Conservation (phyloP, 2,888 invertebrate species). For the Crossocerus cetratus region DNA sequence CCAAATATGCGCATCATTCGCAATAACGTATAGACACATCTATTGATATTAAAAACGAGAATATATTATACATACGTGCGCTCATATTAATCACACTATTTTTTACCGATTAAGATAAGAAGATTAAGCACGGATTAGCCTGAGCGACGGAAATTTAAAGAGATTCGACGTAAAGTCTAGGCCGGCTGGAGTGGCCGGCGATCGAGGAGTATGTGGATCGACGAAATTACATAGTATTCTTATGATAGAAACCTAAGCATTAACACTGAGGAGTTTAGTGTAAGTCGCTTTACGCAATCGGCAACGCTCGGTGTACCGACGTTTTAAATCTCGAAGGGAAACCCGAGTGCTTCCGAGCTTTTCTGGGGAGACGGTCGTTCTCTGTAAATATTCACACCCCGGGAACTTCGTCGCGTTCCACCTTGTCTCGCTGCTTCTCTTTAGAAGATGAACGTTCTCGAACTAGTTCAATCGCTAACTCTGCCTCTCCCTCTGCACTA, state of each 20-base stretch:
- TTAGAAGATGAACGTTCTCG: not conserved
- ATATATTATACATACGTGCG: constrained; percentile 46
- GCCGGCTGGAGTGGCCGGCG: constrained; percentile 3
- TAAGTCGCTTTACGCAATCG: constrained; percentile 53
- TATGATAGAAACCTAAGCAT: constrained; percentile 20
- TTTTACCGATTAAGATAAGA: constrained; percentile 55
- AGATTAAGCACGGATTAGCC: constrained; percentile 31
- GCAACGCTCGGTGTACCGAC: constrained; percentile 41
- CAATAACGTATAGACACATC: constrained; percentile 47
- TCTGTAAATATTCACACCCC: constrained; percentile 22
- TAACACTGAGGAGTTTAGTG: constrained; percentile 28
- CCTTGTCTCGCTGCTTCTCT: constrained; percentile 8
- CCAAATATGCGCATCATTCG: constrained; percentile 63
- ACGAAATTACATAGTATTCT: constrained; percentile 27
- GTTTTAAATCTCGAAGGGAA: constrained; percentile 27
- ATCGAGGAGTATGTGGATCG: constrained; percentile 24
- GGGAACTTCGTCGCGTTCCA: constrained; percentile 3
- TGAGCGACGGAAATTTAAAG: constrained; percentile 22
- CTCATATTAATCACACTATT: constrained; percentile 61
- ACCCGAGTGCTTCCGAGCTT: constrained; percentile 5
- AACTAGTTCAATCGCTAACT: constrained; percentile 3
- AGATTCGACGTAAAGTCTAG: not conserved
- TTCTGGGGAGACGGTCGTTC: constrained; percentile 8
- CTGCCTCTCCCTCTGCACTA: constrained; percentile 8
- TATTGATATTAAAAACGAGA: constrained; percentile 42